Percentiles rank a stretch among this genome's conserved stretches.
Conservation (phyloP, 2,888 invertebrate species). For the Altica lythri region DNA sequence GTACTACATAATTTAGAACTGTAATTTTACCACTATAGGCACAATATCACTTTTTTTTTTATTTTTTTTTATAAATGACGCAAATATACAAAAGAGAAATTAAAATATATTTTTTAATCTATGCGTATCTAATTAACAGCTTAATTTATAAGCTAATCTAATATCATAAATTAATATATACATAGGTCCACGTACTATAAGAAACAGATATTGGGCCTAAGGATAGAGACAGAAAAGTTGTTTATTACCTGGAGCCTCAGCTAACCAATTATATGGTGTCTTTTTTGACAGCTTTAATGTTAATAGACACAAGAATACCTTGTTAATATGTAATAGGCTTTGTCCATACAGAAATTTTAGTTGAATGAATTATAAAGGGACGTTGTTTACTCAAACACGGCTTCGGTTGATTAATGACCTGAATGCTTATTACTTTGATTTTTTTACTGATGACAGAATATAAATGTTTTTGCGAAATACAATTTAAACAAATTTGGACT, state of each 20-base stretch:
- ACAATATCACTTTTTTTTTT: too few species aligned
- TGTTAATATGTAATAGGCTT: slow-evolving; percentile 59
- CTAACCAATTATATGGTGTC: slow-evolving; percentile 59
- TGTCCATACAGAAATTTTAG: slow-evolving; percentile 46
- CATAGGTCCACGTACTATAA: slow-evolving; percentile 18
- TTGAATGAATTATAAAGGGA: slow-evolving; percentile 44
- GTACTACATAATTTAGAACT: too few species aligned
- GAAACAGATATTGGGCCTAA: slow-evolving; percentile 22
- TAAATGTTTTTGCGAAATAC: too few species aligned
- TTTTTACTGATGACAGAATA: too few species aligned
- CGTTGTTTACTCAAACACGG: slow-evolving; percentile 29
- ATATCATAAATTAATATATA: neutral
- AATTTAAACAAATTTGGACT: too few species aligned
- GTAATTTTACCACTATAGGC: too few species aligned
- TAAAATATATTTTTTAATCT: too few species aligned
- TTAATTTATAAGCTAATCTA: too few species aligned
- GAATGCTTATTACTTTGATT: too few species aligned
- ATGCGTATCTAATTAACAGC: too few species aligned
- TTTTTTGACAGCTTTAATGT: slow-evolving; percentile 59
- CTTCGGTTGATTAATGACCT: slow-evolving; percentile 22
- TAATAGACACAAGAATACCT: slow-evolving; percentile 58
- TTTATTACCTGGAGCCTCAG: slow-evolving; percentile 57
- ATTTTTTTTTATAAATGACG: too few species aligned
- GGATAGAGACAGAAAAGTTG: slow-evolving; percentile 48
- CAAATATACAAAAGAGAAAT: too few species aligned